These are phyloP conservation scores for Cinara cedri DNA, from an alignment of 2,888 invertebrate genomes.

Conservation along the genomic window DNA sequence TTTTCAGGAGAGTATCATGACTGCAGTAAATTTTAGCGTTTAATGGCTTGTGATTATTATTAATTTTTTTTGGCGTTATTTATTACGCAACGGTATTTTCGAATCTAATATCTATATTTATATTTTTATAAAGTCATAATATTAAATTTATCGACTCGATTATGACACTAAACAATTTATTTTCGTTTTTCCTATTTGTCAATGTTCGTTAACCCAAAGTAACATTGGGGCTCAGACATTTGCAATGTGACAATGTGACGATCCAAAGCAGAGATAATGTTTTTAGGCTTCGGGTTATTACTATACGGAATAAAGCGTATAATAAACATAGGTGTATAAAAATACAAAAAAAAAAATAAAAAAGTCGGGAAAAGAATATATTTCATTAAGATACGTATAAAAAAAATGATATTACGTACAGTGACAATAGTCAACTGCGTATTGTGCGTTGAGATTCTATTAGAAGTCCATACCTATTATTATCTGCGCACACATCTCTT, in stretches of 20 bases:
- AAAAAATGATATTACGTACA: constrained; percentile 6
- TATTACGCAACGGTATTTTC: not conserved
- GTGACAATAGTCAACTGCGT: not conserved
- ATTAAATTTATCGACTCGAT: not conserved
- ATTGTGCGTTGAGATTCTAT: not conserved
- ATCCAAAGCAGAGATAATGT: not conserved
- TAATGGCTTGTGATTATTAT: not conserved
- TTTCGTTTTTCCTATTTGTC: not conserved
- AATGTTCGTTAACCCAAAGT: not conserved
- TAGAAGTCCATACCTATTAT: not conserved
- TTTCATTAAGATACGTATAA: constrained; percentile 11
- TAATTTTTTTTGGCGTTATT: not conserved
- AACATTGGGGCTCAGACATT: no score
- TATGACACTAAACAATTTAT: not conserved
- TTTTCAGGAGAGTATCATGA: not conserved
- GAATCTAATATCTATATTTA: not conserved
- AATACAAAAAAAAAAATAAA: not conserved
- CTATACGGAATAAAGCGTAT: not conserved
- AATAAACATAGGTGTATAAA: not conserved
- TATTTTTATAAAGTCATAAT: not conserved
- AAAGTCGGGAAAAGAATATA: not conserved
- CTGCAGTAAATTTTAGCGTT: not conserved
- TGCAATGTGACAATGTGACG: not conserved
- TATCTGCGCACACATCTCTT: constrained; percentile 2
- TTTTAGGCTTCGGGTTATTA: not conserved